Evolutionary conservation across 2,113 vertebrate genomes (phyloP), one percentile per base, ranked within the genome.

Genomic region (Amphilophus citrinellus): DNA sequence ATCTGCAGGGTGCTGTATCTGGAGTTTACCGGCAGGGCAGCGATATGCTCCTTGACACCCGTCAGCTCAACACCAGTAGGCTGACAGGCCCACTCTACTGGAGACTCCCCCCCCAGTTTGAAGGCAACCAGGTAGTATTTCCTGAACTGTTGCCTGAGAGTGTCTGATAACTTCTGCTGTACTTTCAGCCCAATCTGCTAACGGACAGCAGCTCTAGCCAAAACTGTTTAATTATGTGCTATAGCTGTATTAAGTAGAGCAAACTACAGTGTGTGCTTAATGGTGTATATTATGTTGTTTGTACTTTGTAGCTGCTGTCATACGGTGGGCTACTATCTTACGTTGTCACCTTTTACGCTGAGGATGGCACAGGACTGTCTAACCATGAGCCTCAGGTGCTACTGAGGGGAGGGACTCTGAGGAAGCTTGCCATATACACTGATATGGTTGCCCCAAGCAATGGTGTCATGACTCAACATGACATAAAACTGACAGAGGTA

Each of bases 331-430:
- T 91, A 62, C 92, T 99, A 42, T 96, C 92, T 6, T 99, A 98
- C 35, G 80, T 83, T 1, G 84, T 96, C 66, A 94, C 94, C 18
- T 99, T 98, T 95, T 97, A 97, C 32, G 97, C 98, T 50, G 91
- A 96, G 57, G 86, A 96, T 1, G 96, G 96, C 20, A 66, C 88
- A 1, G 98, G 97, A 37, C 89, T 96, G 61, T 96, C 96, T 87
- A 97, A 98, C 90, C 95, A 97, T 68, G 98, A 99, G 92, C 98
- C 98, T 42, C 98, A 99, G 85, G 94, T 99, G 76, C 92, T 99
- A 83, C 96, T 99, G 86, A 97, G 94, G 85, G 98, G 98, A 4
- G 98, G 98, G 27, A 88, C 73, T 37, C 68, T 93, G 37, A 96
- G 93, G 61, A 99, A 97, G 87, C 56, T 97, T 11, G 95, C 97